These are phyloP conservation scores for Melanotaenia trifasciata DNA, from an alignment of 2,797 vertebrate species.

Conservation along the genomic window DNA sequence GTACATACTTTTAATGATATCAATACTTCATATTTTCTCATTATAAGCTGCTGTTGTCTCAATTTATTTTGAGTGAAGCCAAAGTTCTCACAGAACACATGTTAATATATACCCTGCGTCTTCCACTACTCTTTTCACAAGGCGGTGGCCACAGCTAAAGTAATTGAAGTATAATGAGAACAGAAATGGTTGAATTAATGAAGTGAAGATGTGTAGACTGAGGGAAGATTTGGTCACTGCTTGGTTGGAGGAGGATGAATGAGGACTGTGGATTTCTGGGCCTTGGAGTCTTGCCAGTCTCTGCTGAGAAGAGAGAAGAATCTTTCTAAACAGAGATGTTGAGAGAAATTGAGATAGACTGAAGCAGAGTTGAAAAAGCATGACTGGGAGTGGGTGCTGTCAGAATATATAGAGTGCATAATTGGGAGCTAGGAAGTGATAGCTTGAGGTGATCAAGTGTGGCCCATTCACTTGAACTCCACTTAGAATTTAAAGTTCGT, in stretches of 20 bases:
- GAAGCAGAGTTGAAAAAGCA: conserved; percentile 32
- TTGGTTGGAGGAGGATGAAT: conserved; percentile 23
- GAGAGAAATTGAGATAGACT: conserved; percentile 24
- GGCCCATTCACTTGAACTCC: conserved; percentile 37
- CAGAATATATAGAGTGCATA: conserved; percentile 58
- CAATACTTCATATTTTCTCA: neutral
- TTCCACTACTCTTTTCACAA: conserved; percentile 11
- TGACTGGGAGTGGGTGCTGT: conserved; percentile 44
- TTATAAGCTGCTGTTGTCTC: neutral
- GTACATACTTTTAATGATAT: neutral
- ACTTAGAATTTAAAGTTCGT: conserved; percentile 36
- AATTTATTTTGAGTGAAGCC: neutral
- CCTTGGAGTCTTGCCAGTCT: conserved; percentile 41
- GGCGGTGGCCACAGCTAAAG: neutral
- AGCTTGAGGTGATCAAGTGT: conserved; percentile 42
- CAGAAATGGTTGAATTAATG: conserved; percentile 37
- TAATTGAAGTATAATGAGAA: conserved; percentile 22
- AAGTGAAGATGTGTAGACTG: conserved; percentile 27
- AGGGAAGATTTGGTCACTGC: conserved; percentile 22
- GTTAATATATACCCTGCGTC: conserved; percentile 2
- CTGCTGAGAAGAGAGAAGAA: conserved; percentile 34
- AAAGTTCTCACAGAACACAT: neutral
- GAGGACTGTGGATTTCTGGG: conserved; percentile 18
- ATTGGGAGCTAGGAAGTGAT: conserved; percentile 46
- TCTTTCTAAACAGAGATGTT: conserved; percentile 27